Evolutionary conservation across 2,113 vertebrate species (phyloP).

Genomic region (Pelobates fuscus): DNA sequence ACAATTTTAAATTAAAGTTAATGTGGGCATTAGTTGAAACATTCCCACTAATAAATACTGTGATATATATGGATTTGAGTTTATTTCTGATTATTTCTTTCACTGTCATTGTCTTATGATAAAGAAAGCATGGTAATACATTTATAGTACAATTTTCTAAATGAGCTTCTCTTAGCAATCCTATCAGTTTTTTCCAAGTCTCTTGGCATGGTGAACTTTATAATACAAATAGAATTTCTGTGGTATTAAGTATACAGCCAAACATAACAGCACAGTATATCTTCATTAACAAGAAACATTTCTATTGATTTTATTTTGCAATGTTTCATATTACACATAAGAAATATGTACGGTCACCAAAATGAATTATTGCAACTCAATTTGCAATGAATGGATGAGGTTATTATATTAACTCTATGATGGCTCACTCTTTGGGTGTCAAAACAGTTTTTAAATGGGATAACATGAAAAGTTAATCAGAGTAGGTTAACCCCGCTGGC

Average conservation of each 20-base stretch:
- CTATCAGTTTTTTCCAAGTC: constrained; percentile 69
- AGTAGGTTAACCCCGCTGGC: constrained; percentile 71
- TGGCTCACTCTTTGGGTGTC: constrained; percentile 87
- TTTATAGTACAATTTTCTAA: constrained; percentile 68
- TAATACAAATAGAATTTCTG: constrained; percentile 79
- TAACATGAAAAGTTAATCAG: constrained; percentile 84
- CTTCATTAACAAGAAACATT: constrained; percentile 94
- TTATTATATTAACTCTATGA: constrained; percentile 85
- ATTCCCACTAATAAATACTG: too few species aligned
- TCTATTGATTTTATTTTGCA: constrained; percentile 89
- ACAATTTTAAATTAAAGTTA: too few species aligned
- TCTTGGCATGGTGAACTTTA: constrained; percentile 66
- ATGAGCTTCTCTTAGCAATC: constrained; percentile 68
- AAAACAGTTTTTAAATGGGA: constrained; percentile 88
- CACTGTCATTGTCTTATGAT: constrained; percentile 52
- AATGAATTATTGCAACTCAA: constrained; percentile 85
- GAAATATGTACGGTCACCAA: constrained; percentile 87
- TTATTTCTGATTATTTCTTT: neutral
- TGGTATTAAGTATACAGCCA: constrained; percentile 73
- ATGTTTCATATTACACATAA: constrained; percentile 89
- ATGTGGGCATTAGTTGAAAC: too few species aligned
- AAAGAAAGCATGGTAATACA: constrained; percentile 62
- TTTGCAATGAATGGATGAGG: constrained; percentile 83
- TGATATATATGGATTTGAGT: too few species aligned
- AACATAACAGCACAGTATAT: constrained; percentile 81